Conservation (phyloP, 1,140 invertebrate genomes). For the Charaxes varanes region DNA sequence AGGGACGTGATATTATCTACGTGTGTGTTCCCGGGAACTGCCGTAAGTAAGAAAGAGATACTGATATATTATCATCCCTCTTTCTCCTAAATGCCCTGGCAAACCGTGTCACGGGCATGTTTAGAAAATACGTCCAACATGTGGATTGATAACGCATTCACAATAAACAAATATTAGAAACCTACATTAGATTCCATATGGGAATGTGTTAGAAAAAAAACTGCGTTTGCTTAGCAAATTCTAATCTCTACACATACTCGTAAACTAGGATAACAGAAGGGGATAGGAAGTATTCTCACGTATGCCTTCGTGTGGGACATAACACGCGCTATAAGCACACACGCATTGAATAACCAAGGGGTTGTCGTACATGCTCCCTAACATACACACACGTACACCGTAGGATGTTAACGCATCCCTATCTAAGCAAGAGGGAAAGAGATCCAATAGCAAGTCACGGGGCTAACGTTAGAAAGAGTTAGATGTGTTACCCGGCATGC, state of each 20-base stretch:
- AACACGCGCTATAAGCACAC: slow-evolving; percentile 51
- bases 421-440: slow-evolving; percentile 48
- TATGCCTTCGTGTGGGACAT: slow-evolving; percentile 53
- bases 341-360: slow-evolving; percentile 55
- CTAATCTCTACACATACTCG: slow-evolving; percentile 72
- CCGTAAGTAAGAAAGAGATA: slow-evolving; percentile 8
- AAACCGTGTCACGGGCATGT: not conserved
- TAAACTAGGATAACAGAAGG: slow-evolving; percentile 52
- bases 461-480: slow-evolving; percentile 52
- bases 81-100: slow-evolving; percentile 12
- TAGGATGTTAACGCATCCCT: slow-evolving; percentile 30
- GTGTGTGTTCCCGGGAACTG: slow-evolving; percentile 22
- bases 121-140: slow-evolving; percentile 7
- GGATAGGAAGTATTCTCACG: slow-evolving; percentile 44
- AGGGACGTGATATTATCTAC: slow-evolving; percentile 11
- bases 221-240: slow-evolving; percentile 69
- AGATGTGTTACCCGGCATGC: slow-evolving; percentile 39
- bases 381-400: slow-evolving; percentile 31
- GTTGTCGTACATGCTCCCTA: slow-evolving; percentile 47
- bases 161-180: slow-evolving; percentile 21
- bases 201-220: slow-evolving; percentile 61
- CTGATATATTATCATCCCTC: slow-evolving; percentile 11
- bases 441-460: slow-evolving; percentile 20
- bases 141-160: not conserved
- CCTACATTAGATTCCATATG: slow-evolving; percentile 37